Evolutionary conservation across 2,888 invertebrate species (phyloP).

Genomic region (Phlogophora meticulosa): DNA sequence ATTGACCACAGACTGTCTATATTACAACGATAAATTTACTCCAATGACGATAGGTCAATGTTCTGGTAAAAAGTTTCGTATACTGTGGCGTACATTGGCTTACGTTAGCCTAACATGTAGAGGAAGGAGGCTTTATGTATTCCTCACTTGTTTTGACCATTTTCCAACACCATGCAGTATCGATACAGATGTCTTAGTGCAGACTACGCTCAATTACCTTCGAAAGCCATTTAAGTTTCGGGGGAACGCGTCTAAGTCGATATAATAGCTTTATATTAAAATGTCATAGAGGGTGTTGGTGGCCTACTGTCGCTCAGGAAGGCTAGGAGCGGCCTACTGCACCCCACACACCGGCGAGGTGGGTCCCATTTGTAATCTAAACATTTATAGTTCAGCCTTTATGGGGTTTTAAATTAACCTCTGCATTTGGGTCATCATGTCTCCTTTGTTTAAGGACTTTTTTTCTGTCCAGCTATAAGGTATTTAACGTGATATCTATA

Average conservation of each 20-base stretch:
- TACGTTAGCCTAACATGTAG: too few relatives aligned
- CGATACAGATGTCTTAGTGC: too few relatives aligned
- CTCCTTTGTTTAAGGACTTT: neutral
- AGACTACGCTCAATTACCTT: too few relatives aligned
- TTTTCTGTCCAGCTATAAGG: neutral
- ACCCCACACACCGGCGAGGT: slow-evolving; percentile 92
- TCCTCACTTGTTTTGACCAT: too few relatives aligned
- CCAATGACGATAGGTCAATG: too few relatives aligned
- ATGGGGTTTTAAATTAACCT: slow-evolving; percentile 32
- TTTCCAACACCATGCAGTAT: too few relatives aligned
- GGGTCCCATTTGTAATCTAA: slow-evolving; percentile 33
- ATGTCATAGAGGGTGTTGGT: slow-evolving; percentile 86
- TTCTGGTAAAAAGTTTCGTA: too few relatives aligned
- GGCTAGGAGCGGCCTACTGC: slow-evolving; percentile 94
- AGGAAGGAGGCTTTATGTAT: too few relatives aligned
- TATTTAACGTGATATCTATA: neutral
- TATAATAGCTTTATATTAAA: slow-evolving; percentile 15
- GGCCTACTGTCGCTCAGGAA: slow-evolving; percentile 92
- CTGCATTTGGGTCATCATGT: slow-evolving; percentile 27
- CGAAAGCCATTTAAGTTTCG: too few relatives aligned
- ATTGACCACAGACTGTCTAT: too few relatives aligned
- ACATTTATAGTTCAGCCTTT: slow-evolving; percentile 33
- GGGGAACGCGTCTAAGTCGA: neutral
- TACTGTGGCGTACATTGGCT: too few relatives aligned
- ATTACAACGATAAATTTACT: too few relatives aligned